Conservation (phyloP, 2,888 invertebrate genomes). For the Nephrotoma guestfalica region DNA sequence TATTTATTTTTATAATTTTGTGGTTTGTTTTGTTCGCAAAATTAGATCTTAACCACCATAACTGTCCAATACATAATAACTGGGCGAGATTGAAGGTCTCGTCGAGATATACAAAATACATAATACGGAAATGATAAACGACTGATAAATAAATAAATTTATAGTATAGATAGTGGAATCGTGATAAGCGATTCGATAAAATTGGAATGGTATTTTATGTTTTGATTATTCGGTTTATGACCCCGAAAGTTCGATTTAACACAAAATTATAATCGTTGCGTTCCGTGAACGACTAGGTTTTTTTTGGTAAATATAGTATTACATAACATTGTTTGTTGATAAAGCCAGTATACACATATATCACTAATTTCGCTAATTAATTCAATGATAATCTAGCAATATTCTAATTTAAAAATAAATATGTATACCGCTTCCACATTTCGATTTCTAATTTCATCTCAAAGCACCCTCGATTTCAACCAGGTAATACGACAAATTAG, state of each 20-base stretch:
- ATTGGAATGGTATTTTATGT: background rate
- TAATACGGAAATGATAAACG: background rate
- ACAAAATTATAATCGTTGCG: too few relatives aligned
- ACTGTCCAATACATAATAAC: background rate
- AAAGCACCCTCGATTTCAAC: background rate
- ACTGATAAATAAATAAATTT: background rate
- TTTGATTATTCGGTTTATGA: background rate
- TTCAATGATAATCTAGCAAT: background rate
- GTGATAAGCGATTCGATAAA: background rate
- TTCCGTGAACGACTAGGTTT: too few relatives aligned
- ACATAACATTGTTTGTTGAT: background rate
- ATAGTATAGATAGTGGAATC: background rate
- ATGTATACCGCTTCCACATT: background rate
- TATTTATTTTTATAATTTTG: background rate
- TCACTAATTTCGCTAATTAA: background rate
- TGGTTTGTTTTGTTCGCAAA: background rate
- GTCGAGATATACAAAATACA: background rate
- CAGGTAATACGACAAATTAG: background rate
- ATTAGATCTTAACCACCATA: background rate
- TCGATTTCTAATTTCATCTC: background rate
- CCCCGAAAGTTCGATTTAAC: background rate
- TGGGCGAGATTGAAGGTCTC: background rate
- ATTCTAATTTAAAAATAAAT: background rate
- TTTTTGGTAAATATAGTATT: too few relatives aligned
- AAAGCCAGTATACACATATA: background rate